Conservation (phyloP, 2,888 invertebrate genomes). For the Drosophila anomalata region DNA sequence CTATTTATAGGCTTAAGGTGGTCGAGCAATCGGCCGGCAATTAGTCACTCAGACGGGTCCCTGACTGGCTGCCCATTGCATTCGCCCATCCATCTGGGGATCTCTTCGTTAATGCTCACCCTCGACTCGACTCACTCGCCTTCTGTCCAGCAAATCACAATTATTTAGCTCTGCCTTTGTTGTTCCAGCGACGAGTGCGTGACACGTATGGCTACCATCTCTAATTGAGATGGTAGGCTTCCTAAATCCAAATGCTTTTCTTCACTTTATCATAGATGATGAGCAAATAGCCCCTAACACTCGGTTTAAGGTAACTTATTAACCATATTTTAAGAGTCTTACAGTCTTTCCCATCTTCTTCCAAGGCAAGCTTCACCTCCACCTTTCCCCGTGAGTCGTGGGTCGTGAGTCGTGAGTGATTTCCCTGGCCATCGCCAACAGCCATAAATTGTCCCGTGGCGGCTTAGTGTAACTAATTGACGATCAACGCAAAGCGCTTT, state of each 20-base stretch:
- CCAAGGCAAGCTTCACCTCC: neutral
- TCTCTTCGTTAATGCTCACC: conserved; percentile 33
- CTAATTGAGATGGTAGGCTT: neutral
- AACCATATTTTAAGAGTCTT: neutral
- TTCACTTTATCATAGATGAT: neutral
- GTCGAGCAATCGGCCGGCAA: conserved; percentile 64
- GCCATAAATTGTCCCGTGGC: conserved; percentile 45
- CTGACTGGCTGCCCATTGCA: conserved; percentile 3
- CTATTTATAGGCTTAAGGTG: conserved; percentile 62
- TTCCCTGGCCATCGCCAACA: conserved; percentile 13
- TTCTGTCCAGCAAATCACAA: conserved; percentile 16
- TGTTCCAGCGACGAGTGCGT: conserved; percentile 5
- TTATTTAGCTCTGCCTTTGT: conserved; percentile 25
- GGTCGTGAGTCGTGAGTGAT: conserved; percentile 10
- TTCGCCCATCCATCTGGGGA: conserved; percentile 45
- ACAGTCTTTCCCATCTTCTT: neutral
- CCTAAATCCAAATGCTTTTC: neutral
- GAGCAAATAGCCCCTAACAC: neutral
- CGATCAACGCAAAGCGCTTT: conserved; percentile 56
- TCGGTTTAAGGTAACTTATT: neutral
- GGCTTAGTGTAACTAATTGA: conserved; percentile 70
- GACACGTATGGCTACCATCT: conserved; percentile 10
- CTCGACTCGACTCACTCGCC: conserved; percentile 18
- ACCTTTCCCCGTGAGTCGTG: conserved; percentile 3
- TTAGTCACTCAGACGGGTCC: conserved; percentile 66